Conservation (phyloP, 2,113 vertebrate species). For the Neodon shergylaensis region DNA sequence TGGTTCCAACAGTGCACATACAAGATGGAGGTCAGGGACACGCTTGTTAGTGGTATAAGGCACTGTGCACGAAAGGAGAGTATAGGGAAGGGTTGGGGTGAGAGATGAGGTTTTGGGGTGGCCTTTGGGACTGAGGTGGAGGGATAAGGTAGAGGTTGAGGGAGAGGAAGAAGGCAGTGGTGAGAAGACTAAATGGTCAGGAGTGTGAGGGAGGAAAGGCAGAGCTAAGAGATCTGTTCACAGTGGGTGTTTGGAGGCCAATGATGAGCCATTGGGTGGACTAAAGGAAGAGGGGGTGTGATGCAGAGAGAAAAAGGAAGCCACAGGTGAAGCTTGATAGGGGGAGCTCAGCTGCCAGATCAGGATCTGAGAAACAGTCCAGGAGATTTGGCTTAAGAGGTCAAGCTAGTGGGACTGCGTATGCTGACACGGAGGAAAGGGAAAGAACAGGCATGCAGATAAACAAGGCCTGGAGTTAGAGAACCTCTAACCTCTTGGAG, state of each 20-base stretch:
- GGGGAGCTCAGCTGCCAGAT: neutral
- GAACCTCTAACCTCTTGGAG: neutral
- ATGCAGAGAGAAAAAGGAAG: neutral
- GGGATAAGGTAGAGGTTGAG: neutral
- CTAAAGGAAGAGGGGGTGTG: neutral
- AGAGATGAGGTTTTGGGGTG: neutral
- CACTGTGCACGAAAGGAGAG: neutral
- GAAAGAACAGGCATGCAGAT: neutral
- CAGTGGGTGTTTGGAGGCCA: neutral
- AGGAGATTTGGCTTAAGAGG: neutral
- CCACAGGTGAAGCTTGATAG: neutral
- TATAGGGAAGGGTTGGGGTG: neutral
- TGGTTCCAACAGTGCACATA: neutral
- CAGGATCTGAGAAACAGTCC: neutral
- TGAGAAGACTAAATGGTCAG: neutral
- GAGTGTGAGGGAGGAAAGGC: neutral
- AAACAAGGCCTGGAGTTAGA: neutral
- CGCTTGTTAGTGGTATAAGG: neutral
- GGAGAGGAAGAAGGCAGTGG: neutral
- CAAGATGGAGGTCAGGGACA: neutral
- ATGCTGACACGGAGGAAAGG: neutral
- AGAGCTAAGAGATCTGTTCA: neutral
- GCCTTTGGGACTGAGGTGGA: neutral
- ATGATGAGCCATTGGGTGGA: neutral
- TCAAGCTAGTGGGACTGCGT: no score